Percentiles rank a stretch among this genome's conserved stretches.
These are phyloP conservation scores for Drosophila subpulchrella DNA, from an alignment of 1,140 invertebrate genomes.

Conservation along the genomic window DNA sequence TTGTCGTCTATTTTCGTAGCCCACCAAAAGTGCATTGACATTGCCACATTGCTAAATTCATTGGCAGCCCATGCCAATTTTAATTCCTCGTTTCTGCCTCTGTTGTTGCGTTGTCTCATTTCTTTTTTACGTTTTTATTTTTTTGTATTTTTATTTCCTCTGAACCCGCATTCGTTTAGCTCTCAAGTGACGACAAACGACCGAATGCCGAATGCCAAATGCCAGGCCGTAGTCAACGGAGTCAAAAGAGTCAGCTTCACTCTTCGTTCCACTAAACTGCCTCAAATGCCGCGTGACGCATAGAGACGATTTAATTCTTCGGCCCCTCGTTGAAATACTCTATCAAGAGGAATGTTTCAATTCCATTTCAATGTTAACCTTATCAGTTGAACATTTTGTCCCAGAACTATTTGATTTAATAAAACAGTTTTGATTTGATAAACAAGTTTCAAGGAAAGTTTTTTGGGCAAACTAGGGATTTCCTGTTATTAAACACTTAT, in stretches of 20 bases:
- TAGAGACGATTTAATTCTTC: constrained; percentile 65
- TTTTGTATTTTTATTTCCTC: constrained; percentile 23
- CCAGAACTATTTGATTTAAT: neutral
- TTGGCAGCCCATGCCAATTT: constrained; percentile 73
- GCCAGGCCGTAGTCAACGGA: constrained; percentile 43
- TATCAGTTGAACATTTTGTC: too few relatives aligned
- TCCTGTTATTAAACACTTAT: too few relatives aligned
- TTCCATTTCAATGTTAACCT: neutral
- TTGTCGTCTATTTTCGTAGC: constrained; percentile 51
- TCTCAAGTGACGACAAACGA: constrained; percentile 59
- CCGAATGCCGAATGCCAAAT: constrained; percentile 63
- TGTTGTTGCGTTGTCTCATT: constrained; percentile 21
- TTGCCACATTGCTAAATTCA: constrained; percentile 73
- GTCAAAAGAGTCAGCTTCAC: constrained; percentile 44
- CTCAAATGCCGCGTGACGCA: constrained; percentile 73
- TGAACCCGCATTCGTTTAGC: constrained; percentile 58
- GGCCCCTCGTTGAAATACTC: constrained; percentile 31
- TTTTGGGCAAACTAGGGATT: too few relatives aligned
- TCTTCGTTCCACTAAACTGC: constrained; percentile 56
- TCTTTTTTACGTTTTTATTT: constrained; percentile 5
- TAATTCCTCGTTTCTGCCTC: constrained; percentile 56
- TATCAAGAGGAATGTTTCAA: constrained; percentile 3
- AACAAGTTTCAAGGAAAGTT: too few relatives aligned
- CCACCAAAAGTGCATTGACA: constrained; percentile 73
- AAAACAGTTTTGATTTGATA: too few relatives aligned